Conservation (phyloP, 2,888 invertebrate genomes). For the Oxytorus armatus region DNA sequence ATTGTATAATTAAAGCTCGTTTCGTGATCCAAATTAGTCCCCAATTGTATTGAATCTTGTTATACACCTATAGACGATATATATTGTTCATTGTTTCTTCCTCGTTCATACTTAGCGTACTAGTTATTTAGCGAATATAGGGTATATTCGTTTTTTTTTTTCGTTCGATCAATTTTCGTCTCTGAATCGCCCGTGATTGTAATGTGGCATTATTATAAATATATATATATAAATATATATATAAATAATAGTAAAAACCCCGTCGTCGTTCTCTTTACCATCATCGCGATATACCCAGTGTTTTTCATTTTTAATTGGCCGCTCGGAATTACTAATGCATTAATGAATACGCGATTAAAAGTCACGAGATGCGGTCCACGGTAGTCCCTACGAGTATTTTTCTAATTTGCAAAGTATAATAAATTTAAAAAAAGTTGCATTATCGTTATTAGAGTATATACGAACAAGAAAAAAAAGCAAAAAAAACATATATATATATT, state of each 20-base stretch:
- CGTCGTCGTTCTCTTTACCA: conserved; percentile 11
- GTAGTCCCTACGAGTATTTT: conserved; percentile 82
- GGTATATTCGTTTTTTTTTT: conserved; percentile 24
- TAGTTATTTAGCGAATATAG: conserved; percentile 43
- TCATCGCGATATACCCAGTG: conserved; percentile 20
- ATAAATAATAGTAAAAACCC: neutral
- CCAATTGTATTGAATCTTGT: conserved; percentile 62
- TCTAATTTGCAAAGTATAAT: conserved; percentile 84
- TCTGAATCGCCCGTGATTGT: conserved; percentile 14
- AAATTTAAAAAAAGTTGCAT: conserved; percentile 84
- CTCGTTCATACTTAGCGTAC: conserved; percentile 46
- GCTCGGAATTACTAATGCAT: conserved; percentile 60
- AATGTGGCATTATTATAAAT: conserved; percentile 13
- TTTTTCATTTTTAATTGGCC: conserved; percentile 49
- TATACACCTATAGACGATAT: conserved; percentile 38
- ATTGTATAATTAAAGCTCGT: conserved; percentile 44
- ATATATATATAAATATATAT: conserved; percentile 22
- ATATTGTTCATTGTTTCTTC: conserved; percentile 64
- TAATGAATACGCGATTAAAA: conserved; percentile 43
- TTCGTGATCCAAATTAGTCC: conserved; percentile 54
- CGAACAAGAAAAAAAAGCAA: conserved; percentile 31
- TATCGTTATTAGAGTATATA: conserved; percentile 83
- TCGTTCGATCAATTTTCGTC: conserved; percentile 1
- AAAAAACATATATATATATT: conserved; percentile 59
- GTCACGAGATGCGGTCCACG: conserved; percentile 79